Percentiles rank a stretch among this genome's conserved stretches.
Evolutionary conservation across 2,797 vertebrate species (phyloP).

Genomic region (Linurgus olivaceus): DNA sequence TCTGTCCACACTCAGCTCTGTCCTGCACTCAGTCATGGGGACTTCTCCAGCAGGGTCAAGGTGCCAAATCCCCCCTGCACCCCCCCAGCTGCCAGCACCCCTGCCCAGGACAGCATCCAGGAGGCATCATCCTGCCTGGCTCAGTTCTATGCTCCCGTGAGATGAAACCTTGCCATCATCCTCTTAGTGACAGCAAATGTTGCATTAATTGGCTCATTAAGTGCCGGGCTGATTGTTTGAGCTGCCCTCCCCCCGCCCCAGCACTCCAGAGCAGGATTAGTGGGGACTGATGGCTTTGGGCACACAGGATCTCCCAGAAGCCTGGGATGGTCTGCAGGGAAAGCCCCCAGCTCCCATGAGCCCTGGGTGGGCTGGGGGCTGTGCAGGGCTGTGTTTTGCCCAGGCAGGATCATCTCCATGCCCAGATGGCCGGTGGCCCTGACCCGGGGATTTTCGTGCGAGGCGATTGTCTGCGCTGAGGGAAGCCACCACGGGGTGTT

Average conservation of each 20-base stretch:
- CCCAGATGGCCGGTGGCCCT: not conserved
- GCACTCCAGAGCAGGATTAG: not conserved
- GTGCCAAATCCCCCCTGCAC: not conserved
- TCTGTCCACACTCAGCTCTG: not conserved
- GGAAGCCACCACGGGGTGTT: not conserved
- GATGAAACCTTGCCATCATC: slow-evolving; percentile 40
- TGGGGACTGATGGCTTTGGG: accelerated
- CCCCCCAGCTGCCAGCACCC: not conserved
- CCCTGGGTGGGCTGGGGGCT: not conserved
- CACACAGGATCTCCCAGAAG: accelerated
- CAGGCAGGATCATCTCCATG: not conserved
- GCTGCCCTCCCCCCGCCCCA: not conserved
- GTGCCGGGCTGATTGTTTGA: not conserved
- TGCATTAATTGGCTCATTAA: slow-evolving; percentile 11
- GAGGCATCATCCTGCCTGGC: not conserved
- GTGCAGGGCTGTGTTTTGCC: not conserved
- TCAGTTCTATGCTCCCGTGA: not conserved
- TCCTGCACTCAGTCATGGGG: accelerated
- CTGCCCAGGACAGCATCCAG: accelerated
- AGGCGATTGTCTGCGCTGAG: not conserved
- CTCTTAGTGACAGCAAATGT: slow-evolving; percentile 16
- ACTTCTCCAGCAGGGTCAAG: not conserved
- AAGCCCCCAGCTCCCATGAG: accelerated
- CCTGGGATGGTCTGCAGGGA: not conserved
- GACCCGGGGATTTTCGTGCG: not conserved